Conservation (phyloP, 2,797 vertebrate species). For the Remorina albescens region DNA sequence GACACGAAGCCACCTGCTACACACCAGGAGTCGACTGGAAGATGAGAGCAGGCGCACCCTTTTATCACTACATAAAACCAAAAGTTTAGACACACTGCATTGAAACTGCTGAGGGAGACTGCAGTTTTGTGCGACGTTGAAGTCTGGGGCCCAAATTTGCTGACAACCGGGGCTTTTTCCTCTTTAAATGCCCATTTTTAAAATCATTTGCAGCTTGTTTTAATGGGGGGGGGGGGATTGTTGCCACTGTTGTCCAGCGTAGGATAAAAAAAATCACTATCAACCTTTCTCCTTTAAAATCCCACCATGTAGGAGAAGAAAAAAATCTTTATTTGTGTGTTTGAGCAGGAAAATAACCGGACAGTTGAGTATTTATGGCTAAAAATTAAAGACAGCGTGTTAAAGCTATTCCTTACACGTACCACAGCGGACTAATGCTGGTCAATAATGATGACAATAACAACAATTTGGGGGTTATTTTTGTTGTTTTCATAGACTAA, state of each 20-base stretch:
- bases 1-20: slow-evolving; percentile 39
- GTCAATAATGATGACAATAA: not conserved
- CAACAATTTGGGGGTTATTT: not conserved
- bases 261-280: not conserved
- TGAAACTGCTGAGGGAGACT: not conserved
- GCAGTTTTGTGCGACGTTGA: not conserved
- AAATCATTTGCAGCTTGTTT: not conserved
- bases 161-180: no score
- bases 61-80: not conserved
- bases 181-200: not conserved
- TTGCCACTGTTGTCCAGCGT: not conserved
- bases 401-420: not conserved
- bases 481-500: not conserved
- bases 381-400: not conserved
- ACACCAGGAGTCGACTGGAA: slow-evolving; percentile 8
- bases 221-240: no score
- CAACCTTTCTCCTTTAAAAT: no score
- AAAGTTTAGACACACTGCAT: fast-evolving
- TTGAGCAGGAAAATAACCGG: no score
- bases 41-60: not conserved
- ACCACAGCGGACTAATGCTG: not conserved
- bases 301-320: no score
- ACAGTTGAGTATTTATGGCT: not conserved
- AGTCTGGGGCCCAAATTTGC: not conserved
- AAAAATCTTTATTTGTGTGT: not conserved